phyloP scores from a whole-genome alignment of 2,797 vertebrate species.

The Anas capensis region DNA sequence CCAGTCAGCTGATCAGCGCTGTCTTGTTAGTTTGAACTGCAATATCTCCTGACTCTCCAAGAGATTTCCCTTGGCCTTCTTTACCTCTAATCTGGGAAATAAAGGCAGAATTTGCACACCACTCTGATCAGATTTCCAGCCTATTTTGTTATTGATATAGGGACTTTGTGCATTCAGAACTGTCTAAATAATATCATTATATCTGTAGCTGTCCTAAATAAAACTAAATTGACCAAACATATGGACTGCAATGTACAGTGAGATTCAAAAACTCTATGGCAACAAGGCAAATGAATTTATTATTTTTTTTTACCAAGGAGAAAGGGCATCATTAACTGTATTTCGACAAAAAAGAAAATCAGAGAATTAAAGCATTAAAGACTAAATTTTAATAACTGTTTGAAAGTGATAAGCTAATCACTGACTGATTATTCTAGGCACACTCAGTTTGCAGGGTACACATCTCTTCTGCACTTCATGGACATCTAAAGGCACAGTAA shows the following conservation, averaged over 20 bases:
- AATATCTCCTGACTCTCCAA: not conserved
- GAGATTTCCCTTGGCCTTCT: not conserved
- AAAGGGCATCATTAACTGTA: not conserved
- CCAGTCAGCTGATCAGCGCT: not conserved
- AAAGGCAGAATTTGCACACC: not conserved
- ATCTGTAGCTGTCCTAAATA: conserved; percentile 28
- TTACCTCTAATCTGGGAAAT: not conserved
- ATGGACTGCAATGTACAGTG: not conserved
- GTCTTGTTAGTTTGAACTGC: not conserved
- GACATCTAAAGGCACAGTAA: not conserved
- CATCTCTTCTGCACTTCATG: not conserved
- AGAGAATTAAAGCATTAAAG: conserved; percentile 5
- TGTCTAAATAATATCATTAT: conserved; percentile 12
- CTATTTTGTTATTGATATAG: not conserved
- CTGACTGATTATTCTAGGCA: not conserved
- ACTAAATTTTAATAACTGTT: not conserved
- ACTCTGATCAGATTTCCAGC: not conserved
- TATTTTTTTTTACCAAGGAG: conserved; percentile 6
- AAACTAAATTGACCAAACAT: not conserved
- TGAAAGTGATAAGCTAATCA: not conserved
- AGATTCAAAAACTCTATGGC: conserved; percentile 16
- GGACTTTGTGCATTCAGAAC: not conserved
- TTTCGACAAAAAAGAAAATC: not conserved
- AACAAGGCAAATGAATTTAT: not conserved
- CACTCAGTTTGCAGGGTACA: not conserved